These are phyloP conservation scores for Coelogynopora nodosa DNA, from an alignment of 2,888 invertebrate species.

Conservation along the genomic window DNA sequence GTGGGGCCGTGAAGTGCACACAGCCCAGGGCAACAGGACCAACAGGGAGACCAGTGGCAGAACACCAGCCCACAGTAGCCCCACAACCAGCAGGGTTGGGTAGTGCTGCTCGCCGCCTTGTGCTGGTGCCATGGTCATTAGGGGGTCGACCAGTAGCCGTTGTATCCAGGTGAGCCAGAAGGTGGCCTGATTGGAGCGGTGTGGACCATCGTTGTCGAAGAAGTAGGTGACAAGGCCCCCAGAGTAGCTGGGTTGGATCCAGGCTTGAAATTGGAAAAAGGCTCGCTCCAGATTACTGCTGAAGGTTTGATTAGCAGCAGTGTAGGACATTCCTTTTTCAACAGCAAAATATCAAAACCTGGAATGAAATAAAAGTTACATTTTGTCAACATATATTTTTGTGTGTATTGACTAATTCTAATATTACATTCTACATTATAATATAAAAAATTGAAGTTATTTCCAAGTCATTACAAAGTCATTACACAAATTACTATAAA, in stretches of 20 bases:
- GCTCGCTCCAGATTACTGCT: neutral
- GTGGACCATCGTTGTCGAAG: neutral
- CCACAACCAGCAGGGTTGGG: neutral
- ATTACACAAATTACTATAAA: too few species aligned
- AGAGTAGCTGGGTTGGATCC: neutral
- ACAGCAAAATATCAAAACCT: too few species aligned
- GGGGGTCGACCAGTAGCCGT: neutral
- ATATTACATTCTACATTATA: too few species aligned
- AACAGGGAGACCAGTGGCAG: neutral
- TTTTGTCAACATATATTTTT: too few species aligned
- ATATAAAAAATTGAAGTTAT: too few species aligned
- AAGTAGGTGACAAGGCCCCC: neutral
- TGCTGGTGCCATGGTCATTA: neutral
- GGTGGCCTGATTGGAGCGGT: neutral
- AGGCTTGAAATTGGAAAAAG: neutral
- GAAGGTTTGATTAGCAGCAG: too few species aligned
- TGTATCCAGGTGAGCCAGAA: neutral
- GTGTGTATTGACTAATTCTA: too few species aligned
- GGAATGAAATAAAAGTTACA: too few species aligned
- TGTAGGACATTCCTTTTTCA: too few species aligned
- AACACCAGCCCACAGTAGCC: neutral
- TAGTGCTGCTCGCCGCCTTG: too few species aligned
- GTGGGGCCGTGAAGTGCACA: neutral
- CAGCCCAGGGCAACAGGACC: neutral
- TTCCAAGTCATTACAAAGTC: too few species aligned